Percentiles rank a stretch among this genome's conserved stretches.
Conservation (phyloP, 2,797 vertebrate genomes). For the Rhodeus uyekii region DNA sequence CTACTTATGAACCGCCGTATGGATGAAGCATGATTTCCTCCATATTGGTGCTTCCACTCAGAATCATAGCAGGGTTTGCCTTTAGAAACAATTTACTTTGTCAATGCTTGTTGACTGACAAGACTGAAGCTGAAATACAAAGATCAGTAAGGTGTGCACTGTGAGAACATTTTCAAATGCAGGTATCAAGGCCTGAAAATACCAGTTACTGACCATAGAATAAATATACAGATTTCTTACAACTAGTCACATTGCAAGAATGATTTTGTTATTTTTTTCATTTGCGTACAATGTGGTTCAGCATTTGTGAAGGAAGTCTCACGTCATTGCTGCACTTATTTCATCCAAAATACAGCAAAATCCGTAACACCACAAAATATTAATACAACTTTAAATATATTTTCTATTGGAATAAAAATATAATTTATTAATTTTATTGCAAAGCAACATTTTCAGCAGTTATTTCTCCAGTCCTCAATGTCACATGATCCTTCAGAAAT, state of each 20-base stretch:
- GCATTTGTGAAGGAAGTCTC: neutral
- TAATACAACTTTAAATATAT: neutral
- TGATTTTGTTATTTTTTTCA: neutral
- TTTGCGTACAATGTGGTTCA: neutral
- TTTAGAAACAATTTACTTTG: slow-evolving; percentile 70
- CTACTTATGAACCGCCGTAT: slow-evolving; percentile 89
- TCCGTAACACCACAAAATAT: neutral
- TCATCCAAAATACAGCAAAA: neutral
- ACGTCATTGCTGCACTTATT: too few relatives aligned
- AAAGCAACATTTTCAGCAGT: neutral
- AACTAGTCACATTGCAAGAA: neutral
- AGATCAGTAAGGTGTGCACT: neutral
- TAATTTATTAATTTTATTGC: neutral
- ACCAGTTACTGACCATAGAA: neutral
- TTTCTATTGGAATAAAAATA: neutral
- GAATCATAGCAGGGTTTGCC: slow-evolving; percentile 57
- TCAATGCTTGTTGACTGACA: slow-evolving; percentile 59
- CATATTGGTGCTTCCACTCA: slow-evolving; percentile 73
- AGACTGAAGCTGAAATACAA: neutral
- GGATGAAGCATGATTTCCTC: slow-evolving; percentile 80
- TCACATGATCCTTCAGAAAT: neutral
- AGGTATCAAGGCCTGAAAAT: neutral
- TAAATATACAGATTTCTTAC: too few relatives aligned
- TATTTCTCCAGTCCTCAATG: neutral
- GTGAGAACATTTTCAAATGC: neutral